These are phyloP conservation scores for Ia io DNA, from an alignment of 2,113 vertebrate genomes.

Conservation along the genomic window DNA sequence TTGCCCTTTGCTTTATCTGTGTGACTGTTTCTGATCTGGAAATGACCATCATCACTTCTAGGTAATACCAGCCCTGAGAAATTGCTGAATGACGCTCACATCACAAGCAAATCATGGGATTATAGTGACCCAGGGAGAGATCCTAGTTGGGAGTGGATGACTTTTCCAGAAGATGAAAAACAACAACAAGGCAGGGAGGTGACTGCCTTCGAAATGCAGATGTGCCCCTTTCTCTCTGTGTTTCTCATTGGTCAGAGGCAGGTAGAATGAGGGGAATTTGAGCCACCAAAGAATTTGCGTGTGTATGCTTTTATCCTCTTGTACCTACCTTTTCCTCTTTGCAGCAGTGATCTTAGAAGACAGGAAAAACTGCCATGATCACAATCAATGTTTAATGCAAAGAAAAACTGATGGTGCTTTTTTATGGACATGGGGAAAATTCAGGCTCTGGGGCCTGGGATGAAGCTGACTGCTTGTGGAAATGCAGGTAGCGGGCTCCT, in stretches of 20 bases:
- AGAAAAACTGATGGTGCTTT: neutral
- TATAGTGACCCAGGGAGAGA: neutral
- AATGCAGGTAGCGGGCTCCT: neutral
- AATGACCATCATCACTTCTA: neutral
- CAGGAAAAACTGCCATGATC: neutral
- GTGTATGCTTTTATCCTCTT: neutral
- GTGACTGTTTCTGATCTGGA: neutral
- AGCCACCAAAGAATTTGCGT: neutral
- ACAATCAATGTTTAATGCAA: neutral
- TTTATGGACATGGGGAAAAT: neutral
- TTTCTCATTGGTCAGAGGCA: neutral
- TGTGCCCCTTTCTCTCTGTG: neutral
- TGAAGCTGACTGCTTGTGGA: neutral
- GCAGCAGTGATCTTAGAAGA: neutral
- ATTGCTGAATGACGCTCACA: neutral
- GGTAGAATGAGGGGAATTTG: neutral
- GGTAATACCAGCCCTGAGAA: neutral
- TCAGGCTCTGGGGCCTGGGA: neutral
- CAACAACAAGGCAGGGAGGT: neutral
- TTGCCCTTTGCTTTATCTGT: slow-evolving; percentile 17
- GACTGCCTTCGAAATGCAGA: neutral
- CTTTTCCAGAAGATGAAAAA: neutral
- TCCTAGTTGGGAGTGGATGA: neutral
- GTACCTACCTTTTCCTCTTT: neutral
- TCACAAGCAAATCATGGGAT: neutral